A percentile compares a stretch with the other conserved stretches of the same genome.
Conservation (phyloP, 1,140 invertebrate species). For the Cotesia vestalis region DNA sequence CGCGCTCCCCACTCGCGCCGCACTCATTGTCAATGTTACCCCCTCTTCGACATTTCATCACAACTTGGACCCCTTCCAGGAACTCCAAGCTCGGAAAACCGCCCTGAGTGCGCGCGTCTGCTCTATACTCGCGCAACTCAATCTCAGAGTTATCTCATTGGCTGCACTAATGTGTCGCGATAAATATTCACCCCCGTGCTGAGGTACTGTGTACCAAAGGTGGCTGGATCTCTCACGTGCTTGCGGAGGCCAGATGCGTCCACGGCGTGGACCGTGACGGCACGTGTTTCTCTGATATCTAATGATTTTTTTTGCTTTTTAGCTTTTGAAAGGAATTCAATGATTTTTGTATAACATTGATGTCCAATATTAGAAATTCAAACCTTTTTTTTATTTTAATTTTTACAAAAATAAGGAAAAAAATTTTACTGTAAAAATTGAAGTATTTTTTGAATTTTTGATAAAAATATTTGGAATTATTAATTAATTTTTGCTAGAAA, state of each 20-base stretch:
- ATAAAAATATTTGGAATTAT: too few species aligned
- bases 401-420: too few species aligned
- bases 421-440: too few species aligned
- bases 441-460: too few species aligned
- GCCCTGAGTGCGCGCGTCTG: slow-evolving; percentile 32
- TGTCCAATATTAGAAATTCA: too few species aligned
- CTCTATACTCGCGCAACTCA: background rate
- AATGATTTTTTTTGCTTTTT: background rate
- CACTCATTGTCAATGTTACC: too few species aligned
- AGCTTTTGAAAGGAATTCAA: background rate
- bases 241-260: slow-evolving; percentile 32
- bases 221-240: slow-evolving; percentile 5
- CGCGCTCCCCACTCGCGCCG: background rate
- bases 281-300: background rate
- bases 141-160: background rate
- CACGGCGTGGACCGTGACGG: background rate
- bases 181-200: slow-evolving; percentile 21
- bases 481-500: too few species aligned
- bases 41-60: background rate
- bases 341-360: too few species aligned
- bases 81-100: background rate
- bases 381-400: too few species aligned
- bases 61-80: too few species aligned
- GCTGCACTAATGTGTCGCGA: background rate
- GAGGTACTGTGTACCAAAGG: background rate